These are phyloP conservation scores for Gibbula magus DNA, from an alignment of 2,888 invertebrate species.

Conservation along the genomic window DNA sequence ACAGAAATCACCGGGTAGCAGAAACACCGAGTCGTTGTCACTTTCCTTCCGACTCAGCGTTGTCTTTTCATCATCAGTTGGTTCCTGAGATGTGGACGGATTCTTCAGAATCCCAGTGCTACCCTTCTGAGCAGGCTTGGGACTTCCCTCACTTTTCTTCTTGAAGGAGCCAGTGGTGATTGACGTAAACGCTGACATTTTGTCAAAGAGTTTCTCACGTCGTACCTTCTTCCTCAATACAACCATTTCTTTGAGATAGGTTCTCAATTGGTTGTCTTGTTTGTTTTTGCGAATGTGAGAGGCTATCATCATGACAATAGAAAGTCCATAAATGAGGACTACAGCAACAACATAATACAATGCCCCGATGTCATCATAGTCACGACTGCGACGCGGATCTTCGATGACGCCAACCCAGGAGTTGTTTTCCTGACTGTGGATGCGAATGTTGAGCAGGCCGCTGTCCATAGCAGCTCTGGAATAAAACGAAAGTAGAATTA, in stretches of 20 bases:
- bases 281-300: slow-evolving; percentile 73
- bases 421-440: slow-evolving; percentile 55
- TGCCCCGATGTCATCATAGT: slow-evolving; percentile 70
- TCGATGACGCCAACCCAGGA: slow-evolving; percentile 61
- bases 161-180: slow-evolving; percentile 22
- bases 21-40: slow-evolving; percentile 56
- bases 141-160: slow-evolving; percentile 14
- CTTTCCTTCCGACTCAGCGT: neutral
- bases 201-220: slow-evolving; percentile 63
- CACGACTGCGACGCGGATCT: slow-evolving; percentile 39
- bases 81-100: slow-evolving; percentile 25
- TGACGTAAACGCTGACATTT: slow-evolving; percentile 52
- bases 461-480: slow-evolving; percentile 50
- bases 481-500: neutral
- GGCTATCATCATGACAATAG: slow-evolving; percentile 74
- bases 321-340: slow-evolving; percentile 72
- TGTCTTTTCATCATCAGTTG: neutral
- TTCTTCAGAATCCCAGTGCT: slow-evolving; percentile 21
- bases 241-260: slow-evolving; percentile 72
- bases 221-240: slow-evolving; percentile 65
- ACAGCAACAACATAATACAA: slow-evolving; percentile 74
- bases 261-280: slow-evolving; percentile 69
- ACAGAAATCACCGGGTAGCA: slow-evolving; percentile 47
- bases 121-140: slow-evolving; percentile 34
- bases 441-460: slow-evolving; percentile 55